phyloP scores from a whole-genome alignment of 2,888 invertebrate species.

The Cancer borealis region DNA sequence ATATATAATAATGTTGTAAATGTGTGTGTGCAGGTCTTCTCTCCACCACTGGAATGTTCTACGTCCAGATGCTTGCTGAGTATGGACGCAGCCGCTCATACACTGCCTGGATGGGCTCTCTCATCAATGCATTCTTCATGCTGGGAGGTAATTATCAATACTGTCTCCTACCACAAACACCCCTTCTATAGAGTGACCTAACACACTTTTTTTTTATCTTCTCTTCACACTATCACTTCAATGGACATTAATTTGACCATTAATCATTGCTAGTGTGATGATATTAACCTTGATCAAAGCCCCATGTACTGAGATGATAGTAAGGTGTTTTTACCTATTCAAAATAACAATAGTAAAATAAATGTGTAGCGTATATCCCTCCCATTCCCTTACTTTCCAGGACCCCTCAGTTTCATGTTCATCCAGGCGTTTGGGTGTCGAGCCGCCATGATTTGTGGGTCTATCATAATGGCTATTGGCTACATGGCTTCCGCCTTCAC shows the following conservation, averaged over 20 bases:
- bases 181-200: background rate
- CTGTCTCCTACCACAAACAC: background rate
- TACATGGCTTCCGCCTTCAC: slow-evolving; percentile 82
- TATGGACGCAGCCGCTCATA: slow-evolving; percentile 77
- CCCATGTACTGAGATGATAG: no score
- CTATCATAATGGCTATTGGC: slow-evolving; percentile 81
- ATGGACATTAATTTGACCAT: no score
- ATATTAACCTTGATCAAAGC: no score
- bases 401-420: slow-evolving; percentile 82
- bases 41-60: slow-evolving; percentile 78
- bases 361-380: background rate
- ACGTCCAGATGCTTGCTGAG: slow-evolving; percentile 77
- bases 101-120: slow-evolving; percentile 78
- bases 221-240: background rate
- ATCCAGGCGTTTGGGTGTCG: slow-evolving; percentile 83
- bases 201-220: background rate
- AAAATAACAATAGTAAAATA: background rate
- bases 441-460: slow-evolving; percentile 81
- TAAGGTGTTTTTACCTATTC: background rate
- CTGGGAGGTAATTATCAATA: slow-evolving; percentile 66
- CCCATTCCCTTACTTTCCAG: slow-evolving; percentile 79
- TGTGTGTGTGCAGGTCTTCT: slow-evolving; percentile 75
- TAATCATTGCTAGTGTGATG: no score
- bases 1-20: background rate
- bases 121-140: slow-evolving; percentile 78